Conservation (phyloP, 2,888 invertebrate species). For the Patella caerulea region DNA sequence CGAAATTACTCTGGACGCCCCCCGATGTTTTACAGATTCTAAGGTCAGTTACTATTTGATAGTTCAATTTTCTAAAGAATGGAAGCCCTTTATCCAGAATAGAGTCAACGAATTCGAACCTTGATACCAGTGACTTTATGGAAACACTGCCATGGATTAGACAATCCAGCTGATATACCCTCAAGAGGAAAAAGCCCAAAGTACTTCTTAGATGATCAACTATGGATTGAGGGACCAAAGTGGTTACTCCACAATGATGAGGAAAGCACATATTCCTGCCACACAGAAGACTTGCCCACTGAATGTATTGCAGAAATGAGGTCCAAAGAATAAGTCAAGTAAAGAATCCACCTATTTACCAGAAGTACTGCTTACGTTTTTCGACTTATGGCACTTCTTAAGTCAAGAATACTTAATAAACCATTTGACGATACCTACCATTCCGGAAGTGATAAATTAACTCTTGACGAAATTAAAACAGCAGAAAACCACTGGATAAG, state of each 20-base stretch:
- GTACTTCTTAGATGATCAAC: not conserved
- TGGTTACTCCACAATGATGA: not conserved
- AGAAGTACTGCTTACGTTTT: not conserved
- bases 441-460: too few species aligned
- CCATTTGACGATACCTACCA: too few species aligned
- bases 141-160: not conserved
- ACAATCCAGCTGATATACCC: not conserved
- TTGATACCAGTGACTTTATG: not conserved
- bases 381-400: not conserved
- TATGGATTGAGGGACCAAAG: constrained; percentile 2
- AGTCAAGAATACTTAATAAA: not conserved
- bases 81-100: not conserved
- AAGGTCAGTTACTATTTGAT: not conserved
- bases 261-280: not conserved
- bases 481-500: not conserved
- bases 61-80: not conserved
- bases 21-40: not conserved
- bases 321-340: not conserved
- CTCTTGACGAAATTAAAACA: not conserved
- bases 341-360: not conserved
- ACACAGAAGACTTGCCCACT: not conserved
- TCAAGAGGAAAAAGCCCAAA: not conserved
- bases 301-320: not conserved
- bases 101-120: constrained; percentile 6
- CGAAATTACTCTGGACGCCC: not conserved